Evolutionary conservation across 2,888 invertebrate species (phyloP).

Genomic region (Drosophila parthenogenetica): DNA sequence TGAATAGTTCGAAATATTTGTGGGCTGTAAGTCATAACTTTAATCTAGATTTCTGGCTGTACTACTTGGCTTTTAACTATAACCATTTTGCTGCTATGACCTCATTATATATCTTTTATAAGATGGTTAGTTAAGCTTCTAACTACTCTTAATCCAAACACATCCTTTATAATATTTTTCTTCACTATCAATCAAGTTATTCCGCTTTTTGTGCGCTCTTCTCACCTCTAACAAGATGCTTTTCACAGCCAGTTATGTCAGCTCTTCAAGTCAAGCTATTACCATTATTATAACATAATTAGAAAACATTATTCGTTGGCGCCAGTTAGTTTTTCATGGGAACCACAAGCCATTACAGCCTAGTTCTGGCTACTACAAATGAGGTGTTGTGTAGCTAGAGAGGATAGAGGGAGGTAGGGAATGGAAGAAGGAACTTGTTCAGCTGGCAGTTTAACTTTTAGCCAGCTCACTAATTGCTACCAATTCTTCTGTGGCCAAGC

Average conservation of each 20-base stretch:
- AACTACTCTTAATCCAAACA: background rate
- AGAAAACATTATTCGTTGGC: slow-evolving; percentile 44
- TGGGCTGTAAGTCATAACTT: too few species aligned
- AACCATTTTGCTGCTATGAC: too few species aligned
- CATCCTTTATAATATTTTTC: background rate
- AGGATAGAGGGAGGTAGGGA: background rate
- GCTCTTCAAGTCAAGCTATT: slow-evolving; percentile 17
- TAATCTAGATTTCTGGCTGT: too few species aligned
- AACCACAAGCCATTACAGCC: slow-evolving; percentile 15
- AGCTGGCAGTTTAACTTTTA: slow-evolving; percentile 28
- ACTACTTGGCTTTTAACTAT: too few species aligned
- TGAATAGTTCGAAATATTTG: background rate
- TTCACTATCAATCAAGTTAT: background rate
- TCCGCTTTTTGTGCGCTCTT: background rate
- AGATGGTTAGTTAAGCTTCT: too few species aligned
- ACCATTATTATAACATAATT: slow-evolving; percentile 44
- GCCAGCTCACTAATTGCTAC: slow-evolving; percentile 56
- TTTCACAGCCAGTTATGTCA: slow-evolving; percentile 24
- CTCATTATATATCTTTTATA: too few species aligned
- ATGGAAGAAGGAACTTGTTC: slow-evolving; percentile 14
- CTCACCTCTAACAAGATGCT: slow-evolving; percentile 3
- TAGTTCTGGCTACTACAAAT: slow-evolving; percentile 9
- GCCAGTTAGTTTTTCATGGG: slow-evolving; percentile 48
- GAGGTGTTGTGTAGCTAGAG: background rate
- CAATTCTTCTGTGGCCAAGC: slow-evolving; percentile 48